Percentiles rank a stretch among this genome's conserved stretches.
Evolutionary conservation across 2,113 vertebrate genomes (phyloP).

Genomic region (Anoplopoma fimbria): DNA sequence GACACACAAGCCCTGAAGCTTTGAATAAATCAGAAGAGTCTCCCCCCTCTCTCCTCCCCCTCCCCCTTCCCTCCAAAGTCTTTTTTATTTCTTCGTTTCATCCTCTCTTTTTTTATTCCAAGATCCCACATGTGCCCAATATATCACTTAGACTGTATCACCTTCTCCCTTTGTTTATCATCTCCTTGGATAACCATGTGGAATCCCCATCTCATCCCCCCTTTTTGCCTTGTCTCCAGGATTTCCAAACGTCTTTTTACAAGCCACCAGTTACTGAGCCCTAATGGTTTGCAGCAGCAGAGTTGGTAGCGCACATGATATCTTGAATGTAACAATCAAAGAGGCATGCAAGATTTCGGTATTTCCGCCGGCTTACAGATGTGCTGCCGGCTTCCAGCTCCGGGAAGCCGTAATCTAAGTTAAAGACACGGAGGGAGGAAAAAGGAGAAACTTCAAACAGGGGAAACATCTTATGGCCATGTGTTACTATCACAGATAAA

Average conservation of each 20-base stretch:
- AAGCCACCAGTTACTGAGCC: slow-evolving; percentile 89
- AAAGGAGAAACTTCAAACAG: slow-evolving; percentile 81
- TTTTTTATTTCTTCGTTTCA: slow-evolving; percentile 50
- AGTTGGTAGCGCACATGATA: slow-evolving; percentile 97
- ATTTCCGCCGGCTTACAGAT: slow-evolving; percentile 95
- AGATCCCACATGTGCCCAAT: slow-evolving; percentile 88
- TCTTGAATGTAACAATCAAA: slow-evolving; percentile 99
- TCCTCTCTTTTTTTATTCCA: slow-evolving; percentile 65
- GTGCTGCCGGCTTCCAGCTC: slow-evolving; percentile 83
- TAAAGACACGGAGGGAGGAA: slow-evolving; percentile 74
- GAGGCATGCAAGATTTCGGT: slow-evolving; percentile 90
- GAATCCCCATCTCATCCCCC: slow-evolving; percentile 95
- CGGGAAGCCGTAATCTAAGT: slow-evolving; percentile 88
- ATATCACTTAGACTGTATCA: slow-evolving; percentile 92
- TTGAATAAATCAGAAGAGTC: slow-evolving; percentile 82
- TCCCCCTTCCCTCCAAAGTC: slow-evolving; percentile 51
- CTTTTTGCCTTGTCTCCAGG: slow-evolving; percentile 88
- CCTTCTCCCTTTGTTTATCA: slow-evolving; percentile 91
- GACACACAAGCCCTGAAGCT: slow-evolving; percentile 80
- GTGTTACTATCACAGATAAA: slow-evolving; percentile 79
- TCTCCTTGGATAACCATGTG: slow-evolving; percentile 92
- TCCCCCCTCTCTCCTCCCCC: slow-evolving; percentile 58
- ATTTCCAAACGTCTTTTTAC: slow-evolving; percentile 97
- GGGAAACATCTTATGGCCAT: slow-evolving; percentile 86
- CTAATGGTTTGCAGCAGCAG: slow-evolving; percentile 96